These are phyloP conservation scores for Tortricodes alternella DNA, from an alignment of 2,888 invertebrate genomes.

Conservation along the genomic window DNA sequence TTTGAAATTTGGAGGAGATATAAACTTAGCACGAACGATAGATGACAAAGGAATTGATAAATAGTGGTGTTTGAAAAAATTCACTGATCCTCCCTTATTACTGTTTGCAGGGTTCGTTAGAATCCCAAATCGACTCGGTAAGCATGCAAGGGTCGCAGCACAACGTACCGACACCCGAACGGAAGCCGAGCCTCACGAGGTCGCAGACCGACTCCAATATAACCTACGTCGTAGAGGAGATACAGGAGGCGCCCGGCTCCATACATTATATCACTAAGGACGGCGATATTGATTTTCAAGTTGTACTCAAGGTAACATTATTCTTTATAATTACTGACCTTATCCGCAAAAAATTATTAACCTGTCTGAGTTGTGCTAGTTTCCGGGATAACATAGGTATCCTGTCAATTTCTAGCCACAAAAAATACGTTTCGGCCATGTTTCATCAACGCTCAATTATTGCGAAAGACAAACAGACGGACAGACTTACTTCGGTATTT, in stretches of 20 bases:
- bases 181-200: conserved; percentile 89
- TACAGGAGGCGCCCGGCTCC: conserved; percentile 94
- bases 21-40: too few relatives aligned
- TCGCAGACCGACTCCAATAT: conserved; percentile 97
- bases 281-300: conserved; percentile 96
- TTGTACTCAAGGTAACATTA: conserved; percentile 92
- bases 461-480: too few relatives aligned
- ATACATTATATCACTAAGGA: conserved; percentile 96
- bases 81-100: too few relatives aligned
- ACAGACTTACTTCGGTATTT: too few relatives aligned
- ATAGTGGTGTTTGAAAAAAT: background rate
- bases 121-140: conserved; percentile 91
- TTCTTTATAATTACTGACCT: too few relatives aligned
- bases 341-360: too few relatives aligned
- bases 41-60: background rate
- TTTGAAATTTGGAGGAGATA: too few relatives aligned
- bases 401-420: too few relatives aligned
- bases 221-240: conserved; percentile 92
- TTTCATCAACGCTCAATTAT: too few relatives aligned
- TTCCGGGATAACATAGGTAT: too few relatives aligned
- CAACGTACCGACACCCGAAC: conserved; percentile 82
- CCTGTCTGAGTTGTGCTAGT: too few relatives aligned
- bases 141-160: conserved; percentile 84
- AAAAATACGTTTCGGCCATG: too few relatives aligned
- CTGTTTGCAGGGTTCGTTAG: conserved; percentile 88